These are phyloP conservation scores for Indicator indicator DNA, from an alignment of 2,113 vertebrate genomes.

Conservation along the genomic window DNA sequence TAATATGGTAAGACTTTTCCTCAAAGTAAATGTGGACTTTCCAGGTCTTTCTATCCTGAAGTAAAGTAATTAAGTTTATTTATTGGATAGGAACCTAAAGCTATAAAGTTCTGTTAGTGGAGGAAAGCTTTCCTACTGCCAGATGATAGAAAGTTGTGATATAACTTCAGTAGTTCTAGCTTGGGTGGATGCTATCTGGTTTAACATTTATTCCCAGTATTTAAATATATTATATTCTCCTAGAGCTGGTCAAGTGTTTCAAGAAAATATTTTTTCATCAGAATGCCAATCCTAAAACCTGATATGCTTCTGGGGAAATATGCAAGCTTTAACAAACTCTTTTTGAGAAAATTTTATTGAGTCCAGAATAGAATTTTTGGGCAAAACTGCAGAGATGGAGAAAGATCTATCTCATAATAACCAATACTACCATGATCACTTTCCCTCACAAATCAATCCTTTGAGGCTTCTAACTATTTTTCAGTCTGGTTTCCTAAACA, in stretches of 20 bases:
- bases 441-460: conserved; percentile 19
- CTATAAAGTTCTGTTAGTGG: background rate
- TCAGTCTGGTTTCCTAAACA: background rate
- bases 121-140: background rate
- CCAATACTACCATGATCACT: conserved; percentile 21
- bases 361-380: conserved; percentile 39
- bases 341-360: conserved; percentile 27
- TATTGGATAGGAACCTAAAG: background rate
- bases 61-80: background rate
- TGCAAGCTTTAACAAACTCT: background rate
- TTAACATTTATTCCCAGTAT: conserved; percentile 11
- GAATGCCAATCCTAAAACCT: background rate
- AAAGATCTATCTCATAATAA: background rate
- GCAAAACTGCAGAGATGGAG: conserved; percentile 12
- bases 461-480: conserved; percentile 12
- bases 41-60: background rate
- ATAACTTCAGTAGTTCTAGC: background rate
- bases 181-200: conserved; percentile 17
- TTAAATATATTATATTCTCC: conserved; percentile 7
- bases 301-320: conserved; percentile 10
- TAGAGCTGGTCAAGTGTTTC: conserved; percentile 4
- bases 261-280: conserved; percentile 13
- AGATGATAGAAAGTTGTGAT: background rate
- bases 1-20: background rate
- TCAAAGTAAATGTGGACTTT: background rate